A percentile compares a stretch with the other conserved stretches of the same genome.
These are phyloP conservation scores for Pygmarrhopalites habei DNA, from an alignment of 1,140 invertebrate species.

Conservation along the genomic window DNA sequence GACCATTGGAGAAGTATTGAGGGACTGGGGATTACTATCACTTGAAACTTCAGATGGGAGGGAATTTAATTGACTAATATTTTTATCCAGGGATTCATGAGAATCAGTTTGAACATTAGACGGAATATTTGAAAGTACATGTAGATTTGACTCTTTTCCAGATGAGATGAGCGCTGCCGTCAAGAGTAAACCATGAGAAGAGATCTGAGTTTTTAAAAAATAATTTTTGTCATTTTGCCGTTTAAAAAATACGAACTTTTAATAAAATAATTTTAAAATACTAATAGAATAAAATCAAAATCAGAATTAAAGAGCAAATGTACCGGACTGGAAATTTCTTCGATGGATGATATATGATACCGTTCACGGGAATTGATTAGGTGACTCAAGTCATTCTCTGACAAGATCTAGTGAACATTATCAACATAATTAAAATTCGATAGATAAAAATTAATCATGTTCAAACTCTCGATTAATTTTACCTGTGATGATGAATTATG, in stretches of 20 bases:
- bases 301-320: background rate
- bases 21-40: too few relatives aligned
- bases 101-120: background rate
- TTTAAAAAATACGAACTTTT: background rate
- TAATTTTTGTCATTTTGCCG: background rate
- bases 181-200: constrained; percentile 12
- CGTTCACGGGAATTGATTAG: constrained; percentile 19
- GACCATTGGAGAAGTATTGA: too few relatives aligned
- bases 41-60: background rate
- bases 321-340: constrained; percentile 1
- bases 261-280: background rate
- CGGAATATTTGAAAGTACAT: constrained; percentile 7
- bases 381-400: constrained; percentile 16
- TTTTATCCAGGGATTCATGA: background rate
- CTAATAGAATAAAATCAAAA: background rate
- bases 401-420: too few relatives aligned
- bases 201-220: background rate
- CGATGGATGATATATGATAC: constrained; percentile 15
- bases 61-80: background rate
- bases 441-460: too few relatives aligned
- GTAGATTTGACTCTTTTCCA: constrained; percentile 13
- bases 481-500: constrained; percentile 15
- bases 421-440: too few relatives aligned
- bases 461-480: too few relatives aligned
- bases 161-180: constrained; percentile 17